phyloP scores from a whole-genome alignment of 1,140 invertebrate genomes.

The Campoletis sonorensis region DNA sequence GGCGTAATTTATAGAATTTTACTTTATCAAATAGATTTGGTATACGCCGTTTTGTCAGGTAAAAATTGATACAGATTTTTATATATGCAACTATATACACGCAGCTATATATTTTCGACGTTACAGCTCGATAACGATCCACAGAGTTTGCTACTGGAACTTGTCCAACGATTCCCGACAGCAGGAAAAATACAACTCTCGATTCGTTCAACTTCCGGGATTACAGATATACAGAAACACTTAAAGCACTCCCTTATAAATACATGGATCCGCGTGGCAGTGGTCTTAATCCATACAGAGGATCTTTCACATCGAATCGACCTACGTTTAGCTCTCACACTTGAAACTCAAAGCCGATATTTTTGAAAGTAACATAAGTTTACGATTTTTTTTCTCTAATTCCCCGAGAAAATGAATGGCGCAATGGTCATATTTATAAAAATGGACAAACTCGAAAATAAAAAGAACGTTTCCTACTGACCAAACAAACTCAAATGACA shows the following conservation, averaged over 20 bases:
- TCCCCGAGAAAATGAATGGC: no score
- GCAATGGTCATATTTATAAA: no score
- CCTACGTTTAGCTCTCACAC: not conserved
- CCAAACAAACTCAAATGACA: no score
- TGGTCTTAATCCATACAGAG: not conserved
- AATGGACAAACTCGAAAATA: no score
- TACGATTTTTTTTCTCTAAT: no score
- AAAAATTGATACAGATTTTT: not conserved
- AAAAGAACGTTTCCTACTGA: no score
- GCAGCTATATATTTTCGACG: slow-evolving; percentile 15
- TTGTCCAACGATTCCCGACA: slow-evolving; percentile 17
- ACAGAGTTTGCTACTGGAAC: slow-evolving; percentile 28
- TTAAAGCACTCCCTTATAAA: slow-evolving; percentile 5
- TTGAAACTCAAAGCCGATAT: not conserved
- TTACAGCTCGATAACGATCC: slow-evolving; percentile 24
- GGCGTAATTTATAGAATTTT: not conserved
- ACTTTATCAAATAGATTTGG: not conserved
- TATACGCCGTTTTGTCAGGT: not conserved
- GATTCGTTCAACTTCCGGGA: slow-evolving; percentile 35
- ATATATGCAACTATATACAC: not conserved
- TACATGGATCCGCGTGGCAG: not conserved
- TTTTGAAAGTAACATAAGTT: no score
- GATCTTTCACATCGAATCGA: not conserved
- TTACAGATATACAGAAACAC: slow-evolving; percentile 4
- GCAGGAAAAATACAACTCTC: slow-evolving; percentile 33